Evolutionary conservation across 2,797 vertebrate genomes (phyloP).

Genomic region (Liparis tanakae): DNA sequence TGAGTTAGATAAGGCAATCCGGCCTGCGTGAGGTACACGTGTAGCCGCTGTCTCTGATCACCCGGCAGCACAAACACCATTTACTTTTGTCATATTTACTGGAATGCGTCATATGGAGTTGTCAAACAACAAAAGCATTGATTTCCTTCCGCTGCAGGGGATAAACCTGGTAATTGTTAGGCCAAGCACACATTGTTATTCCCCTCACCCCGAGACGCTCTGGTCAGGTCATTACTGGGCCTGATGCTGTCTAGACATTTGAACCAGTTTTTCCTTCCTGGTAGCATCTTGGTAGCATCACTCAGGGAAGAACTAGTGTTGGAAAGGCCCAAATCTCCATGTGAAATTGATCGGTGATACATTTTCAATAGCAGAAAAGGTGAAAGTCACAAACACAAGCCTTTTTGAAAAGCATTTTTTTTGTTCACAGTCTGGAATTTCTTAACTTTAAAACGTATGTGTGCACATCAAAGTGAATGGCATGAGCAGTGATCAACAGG

Average conservation of each 20-base stretch:
- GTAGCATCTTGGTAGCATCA: not conserved
- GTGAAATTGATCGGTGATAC: conserved; percentile 3
- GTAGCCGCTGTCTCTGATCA: not conserved
- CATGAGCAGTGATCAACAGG: conserved; percentile 62
- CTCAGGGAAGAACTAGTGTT: conserved; percentile 1
- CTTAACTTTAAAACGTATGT: conserved; percentile 42
- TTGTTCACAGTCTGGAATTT: conserved; percentile 28
- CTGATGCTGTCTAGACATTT: not conserved
- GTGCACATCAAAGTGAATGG: conserved; percentile 70
- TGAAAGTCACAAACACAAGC: conserved; percentile 38
- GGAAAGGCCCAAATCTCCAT: conserved; percentile 17
- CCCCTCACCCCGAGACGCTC: not conserved
- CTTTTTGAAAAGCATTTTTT: conserved; percentile 18
- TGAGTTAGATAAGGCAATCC: not conserved
- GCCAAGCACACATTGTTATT: not conserved
- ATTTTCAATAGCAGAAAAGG: conserved; percentile 11
- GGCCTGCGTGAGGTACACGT: not conserved
- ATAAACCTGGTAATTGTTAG: not conserved
- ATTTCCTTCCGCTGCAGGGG: not conserved
- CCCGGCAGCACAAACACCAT: not conserved
- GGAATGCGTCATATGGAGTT: not conserved
- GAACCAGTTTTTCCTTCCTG: conserved; percentile 6
- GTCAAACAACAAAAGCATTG: not conserved
- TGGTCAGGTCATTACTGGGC: not conserved
- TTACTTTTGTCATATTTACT: not conserved